Evolutionary conservation across 2,113 vertebrate genomes (phyloP).

Genomic region (Leucopternis melanops): DNA sequence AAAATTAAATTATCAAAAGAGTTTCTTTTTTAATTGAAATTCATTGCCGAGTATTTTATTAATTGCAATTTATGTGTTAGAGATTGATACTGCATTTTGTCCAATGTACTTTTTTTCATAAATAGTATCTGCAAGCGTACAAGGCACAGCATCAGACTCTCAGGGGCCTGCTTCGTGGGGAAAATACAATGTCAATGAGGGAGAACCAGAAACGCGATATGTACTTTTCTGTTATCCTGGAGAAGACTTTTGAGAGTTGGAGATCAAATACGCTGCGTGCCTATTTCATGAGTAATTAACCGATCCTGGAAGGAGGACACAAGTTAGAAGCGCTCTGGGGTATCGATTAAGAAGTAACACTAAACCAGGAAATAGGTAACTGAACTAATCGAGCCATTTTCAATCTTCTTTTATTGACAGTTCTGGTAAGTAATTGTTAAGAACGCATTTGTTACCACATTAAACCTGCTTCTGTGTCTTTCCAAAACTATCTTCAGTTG

Average conservation of each 20-base stretch:
- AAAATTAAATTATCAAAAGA: background rate
- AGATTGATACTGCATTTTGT: background rate
- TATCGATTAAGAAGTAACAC: background rate
- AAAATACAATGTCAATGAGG: background rate
- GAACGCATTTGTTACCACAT: background rate
- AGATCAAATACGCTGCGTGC: background rate
- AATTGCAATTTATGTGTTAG: background rate
- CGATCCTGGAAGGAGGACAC: background rate
- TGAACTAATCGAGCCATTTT: background rate
- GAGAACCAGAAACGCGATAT: background rate
- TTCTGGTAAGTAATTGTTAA: background rate
- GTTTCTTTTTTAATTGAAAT: background rate
- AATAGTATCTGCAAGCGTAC: fast-evolving
- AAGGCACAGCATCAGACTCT: background rate
- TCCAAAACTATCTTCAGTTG: background rate
- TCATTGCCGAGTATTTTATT: background rate
- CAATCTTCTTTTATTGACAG: background rate
- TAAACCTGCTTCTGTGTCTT: background rate
- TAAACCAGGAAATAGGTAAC: background rate
- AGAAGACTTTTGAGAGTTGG: background rate
- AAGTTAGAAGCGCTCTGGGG: background rate
- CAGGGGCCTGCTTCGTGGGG: background rate
- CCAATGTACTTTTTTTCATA: background rate
- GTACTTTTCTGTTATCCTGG: background rate
- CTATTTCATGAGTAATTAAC: background rate